Base-by-base conservation (phyloP, 2,888 invertebrate genomes). In the Drosophila pseudotalamancana region DNA sequence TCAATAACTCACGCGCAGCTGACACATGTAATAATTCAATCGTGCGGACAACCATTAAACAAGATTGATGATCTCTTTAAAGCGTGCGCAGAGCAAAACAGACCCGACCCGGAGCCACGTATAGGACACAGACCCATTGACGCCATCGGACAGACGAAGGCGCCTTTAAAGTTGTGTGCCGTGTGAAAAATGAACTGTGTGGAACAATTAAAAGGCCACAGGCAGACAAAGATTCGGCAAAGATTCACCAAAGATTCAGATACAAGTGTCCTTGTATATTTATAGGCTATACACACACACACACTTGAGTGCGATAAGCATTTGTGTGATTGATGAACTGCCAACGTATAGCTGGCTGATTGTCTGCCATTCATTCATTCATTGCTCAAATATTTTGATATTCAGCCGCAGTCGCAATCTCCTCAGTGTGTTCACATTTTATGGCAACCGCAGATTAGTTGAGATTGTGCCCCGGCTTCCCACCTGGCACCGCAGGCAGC, bases 1-100 rank as follows among this genome's bases (percentile, higher is more conserved):
- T 85, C 83, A 84, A 84, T 83, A 83, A 83, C 86, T 85, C 83
- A 79, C 72, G 72, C 80, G 77, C 88, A 87, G 88, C 89, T 89
- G 89, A 88, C 87, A 88, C 87, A 83, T 85, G 87, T 82, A 87
- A 87, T 89, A 89, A 88, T 88, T 89, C 89, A 89, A 87, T 88
- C 87, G 89, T 87, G 84, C 87, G 86, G 85, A 88, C 80, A 82
- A 88, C 89, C 88, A 89, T 89, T 89, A 88, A 89, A 85, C 72
- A 89, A 89, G 89, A 89, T 89, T 89, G 89, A 89, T 89, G 88
- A 87, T 77, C 80, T 72, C 70, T 82, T 83, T 85, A 83, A 83
- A 83, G 79, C 82, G 55, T 40, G 42, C 35, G 35, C 42, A 45
- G 50, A 45, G 49, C 42, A 45, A 16, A 39, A 40, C 39, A 54